Evolutionary conservation across 2,113 vertebrate species (phyloP).

Genomic region (Sclerurus mexicanus): DNA sequence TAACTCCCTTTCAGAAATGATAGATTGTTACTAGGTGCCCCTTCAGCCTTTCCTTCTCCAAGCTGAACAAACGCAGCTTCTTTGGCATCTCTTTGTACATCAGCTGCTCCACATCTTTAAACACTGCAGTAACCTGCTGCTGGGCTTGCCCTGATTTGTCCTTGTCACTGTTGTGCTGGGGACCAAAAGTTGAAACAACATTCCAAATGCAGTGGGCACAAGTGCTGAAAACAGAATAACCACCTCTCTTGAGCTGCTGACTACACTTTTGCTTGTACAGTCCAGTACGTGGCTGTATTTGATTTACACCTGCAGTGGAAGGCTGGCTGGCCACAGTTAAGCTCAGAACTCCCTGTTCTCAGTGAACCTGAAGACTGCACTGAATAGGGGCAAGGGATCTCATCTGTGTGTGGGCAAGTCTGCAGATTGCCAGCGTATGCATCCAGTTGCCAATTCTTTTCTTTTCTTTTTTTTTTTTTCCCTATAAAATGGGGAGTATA

Average conservation of each 20-base stretch:
- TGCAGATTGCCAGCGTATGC: not conserved
- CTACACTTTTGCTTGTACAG: not conserved
- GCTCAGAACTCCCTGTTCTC: not conserved
- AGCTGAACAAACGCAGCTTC: not conserved
- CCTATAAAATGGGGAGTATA: not conserved
- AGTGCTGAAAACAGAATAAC: not conserved
- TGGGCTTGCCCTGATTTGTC: not conserved
- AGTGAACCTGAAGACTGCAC: not conserved
- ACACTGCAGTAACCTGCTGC: not conserved
- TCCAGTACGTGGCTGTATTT: not conserved
- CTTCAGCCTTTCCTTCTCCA: not conserved
- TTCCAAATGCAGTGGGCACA: not conserved
- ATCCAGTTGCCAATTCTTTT: not conserved
- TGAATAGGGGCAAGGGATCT: not conserved
- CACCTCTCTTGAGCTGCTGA: not conserved
- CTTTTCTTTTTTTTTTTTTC: no score
- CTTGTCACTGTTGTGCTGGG: not conserved
- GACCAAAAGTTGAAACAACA: not conserved
- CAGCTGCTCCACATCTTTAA: not conserved
- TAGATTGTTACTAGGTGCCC: not conserved
- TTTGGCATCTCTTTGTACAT: not conserved
- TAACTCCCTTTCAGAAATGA: not conserved
- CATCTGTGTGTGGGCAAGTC: not conserved
- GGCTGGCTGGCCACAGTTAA: not conserved
- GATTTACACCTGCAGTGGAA: not conserved